These are phyloP conservation scores for Caretta caretta DNA, from an alignment of 2,113 vertebrate species.

Conservation along the genomic window DNA sequence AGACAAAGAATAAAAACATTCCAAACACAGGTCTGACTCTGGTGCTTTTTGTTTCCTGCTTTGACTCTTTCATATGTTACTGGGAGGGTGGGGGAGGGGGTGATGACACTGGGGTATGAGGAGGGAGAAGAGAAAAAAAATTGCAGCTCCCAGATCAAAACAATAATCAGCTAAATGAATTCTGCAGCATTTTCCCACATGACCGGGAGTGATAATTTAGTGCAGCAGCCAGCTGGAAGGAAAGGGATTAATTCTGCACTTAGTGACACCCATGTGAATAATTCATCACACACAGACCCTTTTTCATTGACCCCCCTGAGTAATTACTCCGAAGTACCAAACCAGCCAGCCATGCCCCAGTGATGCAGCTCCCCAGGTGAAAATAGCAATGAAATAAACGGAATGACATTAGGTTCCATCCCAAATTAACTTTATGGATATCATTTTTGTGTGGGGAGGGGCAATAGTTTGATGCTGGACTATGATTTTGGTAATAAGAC, in stretches of 20 bases:
- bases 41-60: slow-evolving; percentile 60
- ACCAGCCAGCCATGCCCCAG: slow-evolving; percentile 57
- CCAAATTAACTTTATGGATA: not conserved
- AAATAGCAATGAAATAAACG: not conserved
- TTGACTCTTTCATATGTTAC: slow-evolving; percentile 53
- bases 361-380: not conserved
- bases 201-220: slow-evolving; percentile 90
- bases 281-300: slow-evolving; percentile 81
- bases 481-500: not conserved
- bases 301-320: slow-evolving; percentile 75
- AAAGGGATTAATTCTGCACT: slow-evolving; percentile 91
- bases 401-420: not conserved
- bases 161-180: slow-evolving; percentile 93
- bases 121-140: slow-evolving; percentile 18
- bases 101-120: not conserved
- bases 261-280: slow-evolving; percentile 88
- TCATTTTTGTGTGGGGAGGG: not conserved
- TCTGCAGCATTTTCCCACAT: slow-evolving; percentile 90
- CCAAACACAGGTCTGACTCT: slow-evolving; percentile 17
- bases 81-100: not conserved
- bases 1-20: not conserved
- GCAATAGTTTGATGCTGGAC: not conserved
- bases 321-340: slow-evolving; percentile 78
- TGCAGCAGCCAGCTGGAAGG: slow-evolving; percentile 90
- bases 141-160: slow-evolving; percentile 77